Evolutionary conservation across 2,888 invertebrate species (phyloP), one percentile per base, ranked within the genome.

Genomic region (Petrophora chlorosata): DNA sequence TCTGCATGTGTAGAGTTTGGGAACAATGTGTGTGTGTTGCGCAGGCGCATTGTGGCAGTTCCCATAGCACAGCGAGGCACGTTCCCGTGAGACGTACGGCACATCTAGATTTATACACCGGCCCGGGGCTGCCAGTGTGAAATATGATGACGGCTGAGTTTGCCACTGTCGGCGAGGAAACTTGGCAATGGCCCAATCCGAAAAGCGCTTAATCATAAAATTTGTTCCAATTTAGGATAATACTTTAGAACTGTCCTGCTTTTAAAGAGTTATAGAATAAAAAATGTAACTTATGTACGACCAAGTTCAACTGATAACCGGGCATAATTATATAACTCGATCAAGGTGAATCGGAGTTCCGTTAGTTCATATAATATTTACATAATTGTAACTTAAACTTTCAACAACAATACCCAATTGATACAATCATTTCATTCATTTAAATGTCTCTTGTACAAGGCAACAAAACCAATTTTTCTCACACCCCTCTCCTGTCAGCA

Each of bases 1-100:
- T 44, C 34, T 47, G 39, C 23, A 40, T 65, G 67, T 68, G 67
- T 63, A 65, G 58, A 62, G 59, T 67, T 64, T 59, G 30, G 48
- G 60, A 70, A 76, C 76, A 75, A 75, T 73, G 58, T 57, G 52
- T 57, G 52, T 39, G 22, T 26, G 52, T 60, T 73, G 67, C 67
- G 72, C 65, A 63, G 43, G 25, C 52, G 55, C 61, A 67, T 67
- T 72, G 73, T 66, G 48, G 39, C 34, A 35, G 63, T 65, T 67
- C 63, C 53, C 65, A 64, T 56, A 40, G 42, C 38, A 35, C 62
- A 56, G 58, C 25, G 10, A 19, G 1, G 7, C 19, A 19, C 61
- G 65, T 56, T 59, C 52, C 64, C 71, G 59, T 61, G 68, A 59
- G 62, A 65, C 56, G 36, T 36, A 23, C 49, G 14, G 19, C 8